Conservation (phyloP, 1,140 invertebrate genomes). For the Drosophila sulfurigaster region DNA sequence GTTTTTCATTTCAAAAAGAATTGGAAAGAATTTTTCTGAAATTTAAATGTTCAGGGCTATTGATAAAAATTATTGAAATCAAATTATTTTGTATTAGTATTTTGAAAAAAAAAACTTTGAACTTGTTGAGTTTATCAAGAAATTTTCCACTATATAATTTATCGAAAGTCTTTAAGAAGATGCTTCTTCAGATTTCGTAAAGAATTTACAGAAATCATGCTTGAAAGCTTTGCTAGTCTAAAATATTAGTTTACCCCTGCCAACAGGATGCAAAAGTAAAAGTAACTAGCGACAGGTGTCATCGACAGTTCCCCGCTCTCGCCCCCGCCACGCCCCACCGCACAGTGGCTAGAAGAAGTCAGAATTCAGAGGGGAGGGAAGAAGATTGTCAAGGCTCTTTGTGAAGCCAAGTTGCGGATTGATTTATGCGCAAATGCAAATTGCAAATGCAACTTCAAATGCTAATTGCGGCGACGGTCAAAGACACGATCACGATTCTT, state of each 20-base stretch:
- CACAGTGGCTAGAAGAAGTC: conserved; percentile 13
- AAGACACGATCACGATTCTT: conserved; percentile 53
- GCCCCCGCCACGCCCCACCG: not conserved
- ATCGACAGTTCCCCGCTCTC: not conserved
- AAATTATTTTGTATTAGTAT: no score
- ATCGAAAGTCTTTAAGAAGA: no score
- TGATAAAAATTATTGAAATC: no score
- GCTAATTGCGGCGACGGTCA: conserved; percentile 82
- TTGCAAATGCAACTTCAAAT: conserved; percentile 81
- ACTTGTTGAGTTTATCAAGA: no score
- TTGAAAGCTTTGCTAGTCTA: no score
- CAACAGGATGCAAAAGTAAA: conserved; percentile 49
- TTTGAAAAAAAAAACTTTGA: no score
- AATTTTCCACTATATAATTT: no score
- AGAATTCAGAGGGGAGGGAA: conserved; percentile 3
- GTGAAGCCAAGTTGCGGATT: conserved; percentile 25
- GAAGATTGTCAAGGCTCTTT: conserved; percentile 26
- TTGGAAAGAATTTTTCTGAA: no score
- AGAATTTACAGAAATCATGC: not conserved
- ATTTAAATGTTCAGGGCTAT: no score
- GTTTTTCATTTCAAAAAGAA: no score
- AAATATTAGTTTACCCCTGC: not conserved
- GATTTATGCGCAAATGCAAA: conserved; percentile 80
- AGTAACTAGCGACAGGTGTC: conserved; percentile 38
- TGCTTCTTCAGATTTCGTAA: not conserved